phyloP scores from a whole-genome alignment of 2,888 invertebrate genomes.

The Agonum fuliginosum region DNA sequence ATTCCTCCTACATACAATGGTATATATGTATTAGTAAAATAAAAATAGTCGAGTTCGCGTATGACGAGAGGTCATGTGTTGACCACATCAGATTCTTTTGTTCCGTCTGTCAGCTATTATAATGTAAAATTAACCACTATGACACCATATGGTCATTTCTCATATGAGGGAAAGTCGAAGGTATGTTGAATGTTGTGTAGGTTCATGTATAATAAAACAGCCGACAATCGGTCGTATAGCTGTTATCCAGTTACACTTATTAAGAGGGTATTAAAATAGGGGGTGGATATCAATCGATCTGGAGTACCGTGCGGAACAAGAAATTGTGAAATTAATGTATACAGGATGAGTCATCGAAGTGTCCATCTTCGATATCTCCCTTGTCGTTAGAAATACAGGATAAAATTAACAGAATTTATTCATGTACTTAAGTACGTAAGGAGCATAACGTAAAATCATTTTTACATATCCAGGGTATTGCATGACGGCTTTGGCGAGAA shows the following conservation, averaged over 20 bases:
- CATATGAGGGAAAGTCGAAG: slow-evolving; percentile 8
- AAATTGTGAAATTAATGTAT: neutral
- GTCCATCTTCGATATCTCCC: too few species aligned
- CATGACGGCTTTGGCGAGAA: too few species aligned
- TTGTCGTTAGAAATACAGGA: too few species aligned
- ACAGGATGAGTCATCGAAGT: too few species aligned
- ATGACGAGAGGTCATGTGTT: neutral
- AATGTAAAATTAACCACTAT: neutral
- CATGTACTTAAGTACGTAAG: too few species aligned
- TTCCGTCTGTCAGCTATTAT: neutral
- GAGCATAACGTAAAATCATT: too few species aligned
- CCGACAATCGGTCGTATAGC: neutral
- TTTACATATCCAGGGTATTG: too few species aligned
- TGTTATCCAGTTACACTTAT: neutral
- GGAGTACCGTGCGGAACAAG: neutral
- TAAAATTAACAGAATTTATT: too few species aligned
- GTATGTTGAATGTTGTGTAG: too few species aligned
- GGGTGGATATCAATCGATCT: neutral
- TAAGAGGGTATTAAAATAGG: neutral
- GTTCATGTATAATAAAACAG: neutral
- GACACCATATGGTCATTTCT: neutral
- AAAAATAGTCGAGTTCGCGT: too few species aligned
- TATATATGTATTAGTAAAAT: too few species aligned
- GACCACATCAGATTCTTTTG: neutral
- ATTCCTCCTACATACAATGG: too few species aligned